phyloP scores from a whole-genome alignment of 23 tunicate genomes.

The Trididemnum miniatum region DNA sequence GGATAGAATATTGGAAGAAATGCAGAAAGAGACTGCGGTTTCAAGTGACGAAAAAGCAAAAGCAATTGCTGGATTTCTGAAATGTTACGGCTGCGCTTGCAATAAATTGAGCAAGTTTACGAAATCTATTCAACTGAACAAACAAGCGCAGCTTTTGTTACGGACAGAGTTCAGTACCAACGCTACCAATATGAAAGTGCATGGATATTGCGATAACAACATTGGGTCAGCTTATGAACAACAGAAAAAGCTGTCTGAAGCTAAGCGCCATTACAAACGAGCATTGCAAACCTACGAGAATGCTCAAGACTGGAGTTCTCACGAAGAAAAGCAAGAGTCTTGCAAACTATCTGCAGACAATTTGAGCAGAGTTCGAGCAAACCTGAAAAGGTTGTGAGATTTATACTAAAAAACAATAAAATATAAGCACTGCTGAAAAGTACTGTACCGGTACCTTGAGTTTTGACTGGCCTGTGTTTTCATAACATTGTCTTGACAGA shows the following conservation, averaged over 20 bases:
- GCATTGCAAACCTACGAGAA: background rate
- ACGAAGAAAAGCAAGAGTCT: background rate
- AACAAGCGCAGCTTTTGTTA: background rate
- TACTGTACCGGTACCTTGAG: no score
- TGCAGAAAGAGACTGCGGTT: background rate
- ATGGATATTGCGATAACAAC: constrained; percentile 1
- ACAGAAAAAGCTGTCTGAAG: background rate
- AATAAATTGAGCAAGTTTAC: background rate
- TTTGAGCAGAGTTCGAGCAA: no score
- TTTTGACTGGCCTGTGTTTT: no score
- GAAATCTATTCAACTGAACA: background rate
- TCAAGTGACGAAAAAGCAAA: background rate
- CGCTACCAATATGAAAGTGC: background rate
- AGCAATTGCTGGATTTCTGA: constrained; percentile 8
- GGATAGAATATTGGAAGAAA: background rate
- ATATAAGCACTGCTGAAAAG: no score
- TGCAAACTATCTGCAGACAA: no score
- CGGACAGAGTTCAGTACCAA: background rate
- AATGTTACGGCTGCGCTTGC: background rate
- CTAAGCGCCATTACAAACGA: background rate
- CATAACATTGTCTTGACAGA: no score
- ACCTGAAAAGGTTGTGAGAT: no score
- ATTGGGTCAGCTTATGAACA: background rate
- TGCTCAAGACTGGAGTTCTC: background rate
- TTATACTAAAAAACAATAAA: no score